Evolutionary conservation across 2,888 invertebrate genomes (phyloP).

Genomic region (Dione juno): DNA sequence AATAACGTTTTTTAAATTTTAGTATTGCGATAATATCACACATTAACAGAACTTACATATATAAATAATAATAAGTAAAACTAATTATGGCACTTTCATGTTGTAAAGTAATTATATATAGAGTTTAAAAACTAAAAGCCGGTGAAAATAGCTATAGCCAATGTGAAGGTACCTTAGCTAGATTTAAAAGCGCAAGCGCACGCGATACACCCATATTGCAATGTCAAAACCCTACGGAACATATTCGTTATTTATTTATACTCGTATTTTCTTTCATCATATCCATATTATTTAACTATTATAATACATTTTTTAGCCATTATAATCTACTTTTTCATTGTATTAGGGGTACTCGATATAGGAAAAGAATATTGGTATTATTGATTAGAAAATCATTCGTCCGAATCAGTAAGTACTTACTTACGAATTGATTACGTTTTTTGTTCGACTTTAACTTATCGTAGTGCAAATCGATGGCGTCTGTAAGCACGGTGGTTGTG

Average conservation of each 20-base stretch:
- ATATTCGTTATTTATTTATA: conserved; percentile 39
- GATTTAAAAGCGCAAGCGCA: conserved; percentile 56
- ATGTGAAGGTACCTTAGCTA: conserved; percentile 41
- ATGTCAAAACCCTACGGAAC: conserved; percentile 61
- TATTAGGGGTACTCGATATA: conserved; percentile 10
- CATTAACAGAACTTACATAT: background rate
- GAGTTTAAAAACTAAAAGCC: conserved; percentile 12
- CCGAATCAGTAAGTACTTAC: background rate
- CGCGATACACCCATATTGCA: conserved; percentile 62
- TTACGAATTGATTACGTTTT: background rate
- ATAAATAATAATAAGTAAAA: conserved; percentile 4
- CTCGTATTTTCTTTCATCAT: conserved; percentile 37
- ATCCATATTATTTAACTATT: conserved; percentile 19
- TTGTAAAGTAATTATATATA: conserved; percentile 8
- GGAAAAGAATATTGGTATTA: conserved; percentile 12
- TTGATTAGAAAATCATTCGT: conserved; percentile 21
- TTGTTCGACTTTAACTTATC: background rate
- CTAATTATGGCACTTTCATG: conserved; percentile 12
- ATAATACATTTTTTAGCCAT: conserved; percentile 18
- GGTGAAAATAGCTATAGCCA: conserved; percentile 1
- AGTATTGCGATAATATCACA: no score
- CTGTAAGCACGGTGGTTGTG: no score
- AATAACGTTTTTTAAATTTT: no score
- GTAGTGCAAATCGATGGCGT: no score
- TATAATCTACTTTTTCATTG: conserved; percentile 8